Evolutionary conservation across 1,140 invertebrate species (phyloP).

Genomic region (Hylyphantes graminicola): DNA sequence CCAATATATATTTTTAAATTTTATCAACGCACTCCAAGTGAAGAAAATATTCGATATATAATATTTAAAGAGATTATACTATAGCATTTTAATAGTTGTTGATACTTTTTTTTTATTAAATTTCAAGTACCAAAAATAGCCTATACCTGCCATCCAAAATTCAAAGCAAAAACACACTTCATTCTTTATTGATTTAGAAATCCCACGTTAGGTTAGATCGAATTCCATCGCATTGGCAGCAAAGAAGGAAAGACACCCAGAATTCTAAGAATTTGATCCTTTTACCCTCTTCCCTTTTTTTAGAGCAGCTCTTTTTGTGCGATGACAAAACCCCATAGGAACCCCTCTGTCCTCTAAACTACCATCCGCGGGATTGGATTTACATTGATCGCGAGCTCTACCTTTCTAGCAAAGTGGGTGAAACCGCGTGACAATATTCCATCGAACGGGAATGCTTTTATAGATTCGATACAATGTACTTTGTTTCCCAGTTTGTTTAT

Average conservation of each 20-base stretch:
- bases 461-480: slow-evolving; percentile 26
- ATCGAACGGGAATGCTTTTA: slow-evolving; percentile 39
- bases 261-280: slow-evolving; percentile 41
- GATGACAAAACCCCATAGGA: slow-evolving; percentile 40
- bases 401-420: slow-evolving; percentile 3
- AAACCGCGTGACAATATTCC: slow-evolving; percentile 45
- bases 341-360: slow-evolving; percentile 21
- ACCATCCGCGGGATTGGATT: slow-evolving; percentile 39
- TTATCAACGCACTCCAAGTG: too few species aligned
- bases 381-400: slow-evolving; percentile 48
- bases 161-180: background rate
- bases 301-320: slow-evolving; percentile 5
- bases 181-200: slow-evolving; percentile 44
- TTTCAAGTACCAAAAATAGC: too few species aligned
- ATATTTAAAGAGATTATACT: too few species aligned
- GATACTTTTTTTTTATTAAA: too few species aligned
- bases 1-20: too few species aligned
- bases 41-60: too few species aligned
- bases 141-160: background rate
- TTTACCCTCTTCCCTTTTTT: slow-evolving; percentile 23
- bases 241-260: background rate
- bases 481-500: slow-evolving; percentile 29
- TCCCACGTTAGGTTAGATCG: slow-evolving; percentile 42
- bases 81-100: too few species aligned
- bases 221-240: slow-evolving; percentile 30